Percentiles rank a stretch among this genome's conserved stretches.
Evolutionary conservation across 2,113 vertebrate species (phyloP).

Genomic region (Actenoides hombroni): DNA sequence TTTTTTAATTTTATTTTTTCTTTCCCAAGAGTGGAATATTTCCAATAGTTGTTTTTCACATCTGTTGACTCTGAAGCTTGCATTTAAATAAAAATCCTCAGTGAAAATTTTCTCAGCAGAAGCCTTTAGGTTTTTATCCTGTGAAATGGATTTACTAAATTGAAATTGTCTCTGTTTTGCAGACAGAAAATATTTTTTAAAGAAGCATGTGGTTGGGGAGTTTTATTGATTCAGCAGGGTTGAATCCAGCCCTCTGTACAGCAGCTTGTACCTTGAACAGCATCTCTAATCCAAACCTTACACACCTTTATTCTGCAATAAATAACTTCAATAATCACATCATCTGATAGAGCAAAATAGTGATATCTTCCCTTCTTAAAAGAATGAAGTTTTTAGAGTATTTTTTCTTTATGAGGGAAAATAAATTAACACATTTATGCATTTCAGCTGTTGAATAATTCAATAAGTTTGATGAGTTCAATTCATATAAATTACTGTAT

Average conservation of each 20-base stretch:
- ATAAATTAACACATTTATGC: neutral
- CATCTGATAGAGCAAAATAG: neutral
- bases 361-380: neutral
- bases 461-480: neutral
- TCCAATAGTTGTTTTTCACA: neutral
- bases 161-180: neutral
- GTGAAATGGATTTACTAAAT: neutral
- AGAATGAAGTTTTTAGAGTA: neutral
- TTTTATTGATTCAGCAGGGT: neutral
- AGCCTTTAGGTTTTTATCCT: neutral
- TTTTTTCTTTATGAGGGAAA: neutral
- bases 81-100: neutral
- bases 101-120: neutral
- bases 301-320: neutral
- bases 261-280: neutral
- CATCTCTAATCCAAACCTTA: neutral
- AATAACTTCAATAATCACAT: neutral
- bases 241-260: neutral
- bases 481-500: neutral
- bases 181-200: neutral
- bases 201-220: neutral
- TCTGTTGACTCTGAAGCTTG: neutral
- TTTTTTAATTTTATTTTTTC: neutral
- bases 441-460: conserved; percentile 11
- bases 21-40: neutral